Conservation (phyloP, 2,113 vertebrate species). For the Plectropomus leopardus region DNA sequence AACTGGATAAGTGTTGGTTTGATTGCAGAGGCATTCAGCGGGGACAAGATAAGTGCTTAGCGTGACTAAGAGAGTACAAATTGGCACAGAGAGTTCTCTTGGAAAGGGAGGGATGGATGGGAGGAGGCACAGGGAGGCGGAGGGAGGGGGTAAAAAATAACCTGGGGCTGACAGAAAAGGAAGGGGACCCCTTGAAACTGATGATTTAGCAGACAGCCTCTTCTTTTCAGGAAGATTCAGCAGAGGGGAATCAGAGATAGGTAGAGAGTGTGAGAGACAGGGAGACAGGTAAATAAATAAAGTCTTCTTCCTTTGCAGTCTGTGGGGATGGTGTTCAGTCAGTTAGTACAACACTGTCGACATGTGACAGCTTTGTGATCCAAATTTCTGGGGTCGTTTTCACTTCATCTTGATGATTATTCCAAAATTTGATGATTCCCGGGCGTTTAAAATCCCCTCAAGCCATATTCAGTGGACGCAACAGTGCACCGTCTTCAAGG, state of each 20-base stretch:
- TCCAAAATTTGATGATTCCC: not conserved
- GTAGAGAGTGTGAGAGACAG: slow-evolving; percentile 32
- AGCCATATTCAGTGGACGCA: not conserved
- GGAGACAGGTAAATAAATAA: slow-evolving; percentile 50
- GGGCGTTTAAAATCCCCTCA: not conserved
- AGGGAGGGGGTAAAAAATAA: slow-evolving; percentile 81
- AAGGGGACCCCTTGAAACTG: slow-evolving; percentile 76
- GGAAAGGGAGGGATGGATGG: slow-evolving; percentile 75
- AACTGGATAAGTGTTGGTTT: slow-evolving; percentile 81
- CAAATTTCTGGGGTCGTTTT: not conserved
- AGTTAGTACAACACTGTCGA: slow-evolving; percentile 25
- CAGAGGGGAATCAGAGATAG: slow-evolving; percentile 34
- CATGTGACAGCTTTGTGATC: slow-evolving; percentile 8
- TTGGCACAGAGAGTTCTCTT: slow-evolving; percentile 77
- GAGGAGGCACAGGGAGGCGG: slow-evolving; percentile 50
- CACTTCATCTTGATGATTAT: not conserved
- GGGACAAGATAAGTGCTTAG: slow-evolving; percentile 83
- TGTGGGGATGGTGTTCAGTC: slow-evolving; percentile 31
- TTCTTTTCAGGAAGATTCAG: slow-evolving; percentile 75
- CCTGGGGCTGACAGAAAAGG: slow-evolving; percentile 73
- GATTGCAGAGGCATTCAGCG: slow-evolving; percentile 81
- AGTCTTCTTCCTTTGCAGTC: slow-evolving; percentile 56
- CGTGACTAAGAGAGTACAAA: slow-evolving; percentile 86
- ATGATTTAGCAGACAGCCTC: slow-evolving; percentile 82
- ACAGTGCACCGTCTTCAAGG: not conserved